Evolutionary conservation across 2,888 invertebrate species (phyloP).

Genomic region (Andrena camellia): DNA sequence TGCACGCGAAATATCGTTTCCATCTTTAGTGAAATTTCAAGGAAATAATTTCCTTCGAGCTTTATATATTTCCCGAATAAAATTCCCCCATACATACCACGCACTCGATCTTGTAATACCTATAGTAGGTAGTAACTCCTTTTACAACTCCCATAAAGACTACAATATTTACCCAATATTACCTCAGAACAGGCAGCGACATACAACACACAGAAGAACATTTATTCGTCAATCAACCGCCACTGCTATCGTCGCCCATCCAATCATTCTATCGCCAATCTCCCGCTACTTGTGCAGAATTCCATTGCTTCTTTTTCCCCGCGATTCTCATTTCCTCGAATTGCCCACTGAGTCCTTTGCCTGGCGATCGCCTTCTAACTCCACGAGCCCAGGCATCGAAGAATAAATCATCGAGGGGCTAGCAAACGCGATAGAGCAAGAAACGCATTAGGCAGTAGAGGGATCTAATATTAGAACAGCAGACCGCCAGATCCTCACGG

Average conservation of each 20-base stretch:
- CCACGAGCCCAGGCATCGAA: constrained; percentile 7
- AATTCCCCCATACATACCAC: no score
- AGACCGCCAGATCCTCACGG: constrained; percentile 58
- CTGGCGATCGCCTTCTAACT: background rate
- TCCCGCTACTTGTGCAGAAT: background rate
- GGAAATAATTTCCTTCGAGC: no score
- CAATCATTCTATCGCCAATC: background rate
- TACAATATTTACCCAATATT: no score
- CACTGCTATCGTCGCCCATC: background rate
- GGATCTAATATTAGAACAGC: constrained; percentile 69
- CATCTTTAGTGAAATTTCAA: no score
- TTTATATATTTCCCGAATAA: no score
- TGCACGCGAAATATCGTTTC: no score
- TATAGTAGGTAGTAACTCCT: no score
- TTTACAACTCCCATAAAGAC: no score
- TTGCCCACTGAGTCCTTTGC: background rate
- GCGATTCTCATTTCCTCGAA: background rate
- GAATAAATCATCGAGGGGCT: constrained; percentile 49
- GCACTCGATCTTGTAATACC: no score
- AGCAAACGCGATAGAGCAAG: constrained; percentile 48
- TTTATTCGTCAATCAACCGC: background rate
- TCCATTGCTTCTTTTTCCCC: background rate
- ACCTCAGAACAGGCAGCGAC: no score
- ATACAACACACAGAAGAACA: no score
- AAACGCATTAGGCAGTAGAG: constrained; percentile 45